These are phyloP conservation scores for Chinchilla lanigera DNA, from an alignment of 2,113 vertebrate species.

Conservation along the genomic window DNA sequence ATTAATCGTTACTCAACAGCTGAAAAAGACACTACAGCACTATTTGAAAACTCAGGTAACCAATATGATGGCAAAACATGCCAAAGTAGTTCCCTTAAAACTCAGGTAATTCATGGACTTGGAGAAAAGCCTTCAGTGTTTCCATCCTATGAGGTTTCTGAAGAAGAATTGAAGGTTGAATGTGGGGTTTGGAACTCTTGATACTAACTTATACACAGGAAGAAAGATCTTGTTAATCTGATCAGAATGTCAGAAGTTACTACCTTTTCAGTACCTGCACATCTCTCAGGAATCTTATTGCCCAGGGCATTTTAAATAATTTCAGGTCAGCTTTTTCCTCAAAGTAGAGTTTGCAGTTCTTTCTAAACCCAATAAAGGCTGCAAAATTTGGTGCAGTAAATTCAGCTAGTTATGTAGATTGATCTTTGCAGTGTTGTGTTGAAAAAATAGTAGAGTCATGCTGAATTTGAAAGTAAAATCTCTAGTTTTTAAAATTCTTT, in stretches of 20 bases:
- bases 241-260: not conserved
- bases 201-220: not conserved
- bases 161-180: not conserved
- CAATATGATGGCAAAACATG: not conserved
- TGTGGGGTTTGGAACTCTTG: not conserved
- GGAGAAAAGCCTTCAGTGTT: not conserved
- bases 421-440: not conserved
- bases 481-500: not conserved
- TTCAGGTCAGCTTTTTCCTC: constrained; percentile 17
- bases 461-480: constrained; percentile 6
- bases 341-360: not conserved
- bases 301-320: not conserved
- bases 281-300: not conserved
- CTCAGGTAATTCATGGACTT: not conserved
- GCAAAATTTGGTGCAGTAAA: not conserved
- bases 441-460: not conserved
- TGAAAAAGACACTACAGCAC: not conserved
- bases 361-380: constrained; percentile 31
- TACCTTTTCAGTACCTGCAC: not conserved
- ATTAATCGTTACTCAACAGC: not conserved
- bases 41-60: not conserved
- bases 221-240: not conserved
- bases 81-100: not conserved
- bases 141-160: not conserved
- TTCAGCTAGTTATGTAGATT: not conserved